phyloP scores from a whole-genome alignment of 1,140 invertebrate species.

The Mycetomoellerius zeteki region DNA sequence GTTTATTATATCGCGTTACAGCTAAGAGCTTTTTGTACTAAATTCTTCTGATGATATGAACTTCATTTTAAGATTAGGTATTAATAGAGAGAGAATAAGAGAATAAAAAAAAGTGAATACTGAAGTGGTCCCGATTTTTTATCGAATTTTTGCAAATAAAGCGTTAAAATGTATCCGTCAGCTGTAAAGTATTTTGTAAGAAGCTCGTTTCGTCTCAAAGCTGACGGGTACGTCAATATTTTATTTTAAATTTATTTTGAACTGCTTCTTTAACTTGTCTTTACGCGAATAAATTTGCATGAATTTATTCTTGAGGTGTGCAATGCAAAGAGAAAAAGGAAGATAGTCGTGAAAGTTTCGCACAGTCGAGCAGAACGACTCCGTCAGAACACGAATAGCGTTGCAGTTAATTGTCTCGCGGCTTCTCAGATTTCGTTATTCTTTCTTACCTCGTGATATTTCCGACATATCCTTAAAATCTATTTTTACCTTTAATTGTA shows the following conservation, averaged over 20 bases:
- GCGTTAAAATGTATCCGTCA: neutral
- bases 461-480: slow-evolving; percentile 55
- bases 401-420: slow-evolving; percentile 68
- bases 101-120: neutral
- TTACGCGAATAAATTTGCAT: slow-evolving; percentile 57
- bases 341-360: slow-evolving; percentile 69
- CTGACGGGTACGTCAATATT: slow-evolving; percentile 20
- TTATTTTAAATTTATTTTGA: slow-evolving; percentile 31
- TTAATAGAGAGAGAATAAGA: too few relatives aligned
- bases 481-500: slow-evolving; percentile 56
- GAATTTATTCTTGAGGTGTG: slow-evolving; percentile 34
- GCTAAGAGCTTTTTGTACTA: neutral
- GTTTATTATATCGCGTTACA: neutral
- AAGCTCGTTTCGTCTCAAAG: neutral
- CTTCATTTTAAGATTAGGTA: slow-evolving; percentile 4
- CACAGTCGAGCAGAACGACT: slow-evolving; percentile 68
- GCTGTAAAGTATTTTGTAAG: neutral
- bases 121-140: neutral
- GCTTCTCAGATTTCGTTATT: slow-evolving; percentile 65
- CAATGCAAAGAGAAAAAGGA: slow-evolving; percentile 53
- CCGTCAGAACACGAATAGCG: slow-evolving; percentile 10
- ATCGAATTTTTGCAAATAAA: neutral
- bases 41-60: neutral
- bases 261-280: slow-evolving; percentile 44
- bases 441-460: slow-evolving; percentile 39